Evolutionary conservation across 2,888 invertebrate species (phyloP), one percentile per base, ranked within the genome.

Genomic region (Metellina segmentata): DNA sequence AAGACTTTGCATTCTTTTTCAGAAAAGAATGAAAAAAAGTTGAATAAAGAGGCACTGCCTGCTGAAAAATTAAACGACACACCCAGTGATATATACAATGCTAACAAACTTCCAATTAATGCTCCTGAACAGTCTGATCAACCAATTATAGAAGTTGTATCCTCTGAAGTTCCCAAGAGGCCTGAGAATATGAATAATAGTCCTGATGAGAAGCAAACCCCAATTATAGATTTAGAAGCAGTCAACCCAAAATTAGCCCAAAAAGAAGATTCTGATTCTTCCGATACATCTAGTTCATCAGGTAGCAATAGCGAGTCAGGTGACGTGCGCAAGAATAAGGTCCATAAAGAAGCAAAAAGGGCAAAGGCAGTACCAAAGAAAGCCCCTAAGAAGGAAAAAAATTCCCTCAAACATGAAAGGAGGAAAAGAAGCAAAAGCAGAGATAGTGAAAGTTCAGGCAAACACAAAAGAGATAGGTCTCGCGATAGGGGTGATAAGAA

Each of bases 391-490:
- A 87, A 79, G 7, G 89, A 89, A 70, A 92, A 83, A 71, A 89
- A 61, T 19, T 83, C 79, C 8, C 52, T 81, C 13, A 88, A 81
- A 34, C 83, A 70, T 19, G 19, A 69, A 8, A 78, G 74, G 0
- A 77, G 53, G 4, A 85, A 49, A 71, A 77, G 78, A 0, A 79
- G 78, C 53, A 82, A 53, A 69, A 91, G 87, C 20, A 85, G 81
- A 16, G 91, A 91, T 51, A 91, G 91, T 75, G 88, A 81, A 69
- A 93, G 93, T 51, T 83, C 85, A 9, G 85, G 72, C 48, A 86
- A 75, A 48, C 70, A 77, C 20, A 69, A 51, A n/a, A 89, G 85
- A 20, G 87, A 87, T 8, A n/a, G 74, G 9, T 92, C 85, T 20
- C 49, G 71, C 6, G 85, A 85, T 13, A 78, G 83, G 11, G 72